Base-by-base conservation (phyloP, 2,888 invertebrate genomes). In the Electrophaes corylata region DNA sequence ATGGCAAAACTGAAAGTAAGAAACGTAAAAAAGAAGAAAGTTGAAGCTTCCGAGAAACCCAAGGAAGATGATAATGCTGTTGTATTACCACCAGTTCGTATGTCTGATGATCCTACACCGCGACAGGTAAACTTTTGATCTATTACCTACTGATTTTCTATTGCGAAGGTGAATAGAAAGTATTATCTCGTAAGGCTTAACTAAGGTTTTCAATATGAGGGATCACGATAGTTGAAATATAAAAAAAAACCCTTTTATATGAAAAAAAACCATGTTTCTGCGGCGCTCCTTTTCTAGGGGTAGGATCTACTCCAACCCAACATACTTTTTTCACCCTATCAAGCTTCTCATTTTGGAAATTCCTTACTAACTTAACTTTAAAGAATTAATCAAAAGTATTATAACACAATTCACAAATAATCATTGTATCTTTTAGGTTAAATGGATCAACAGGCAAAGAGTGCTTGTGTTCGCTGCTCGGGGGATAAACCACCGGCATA, bases 391-490 rank as follows among this genome's bases (percentile, higher is more conserved):
- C 31, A 31, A 1, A 14, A 14, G 14, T 14, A 29, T 10, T 8
- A n/a, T 29, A 29, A 3, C 4, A 4, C 1, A 16, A 16, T 3
- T 37, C 6, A 16, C 16, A 37, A 35, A 1, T 6, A 6, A 16
- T 37, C 37, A 16, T 10, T 16, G 10, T 37, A 10, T 37, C 37
- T 88, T 88, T 59, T 77, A 98, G 97, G 92, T 93, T 35, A 97
- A 96, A 94, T 99, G 99, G 99, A 94, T 94, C 51, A 99, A 99
- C 88, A 96, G 96, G 75, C 97, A 98, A 83, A 93, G 99, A 68
- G 97, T 99, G 0, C 86, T 99, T 46, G 95, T 99, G 0, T 96
- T 99, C 84, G 96, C 98, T n/a, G 96, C 98, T 1, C 94, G 99
- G 68, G 99, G 99, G 16, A 98, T 99, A 48, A 96, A 95, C 70